Evolutionary conservation across 2,113 vertebrate genomes (phyloP).

Genomic region (Xiphias gladius): DNA sequence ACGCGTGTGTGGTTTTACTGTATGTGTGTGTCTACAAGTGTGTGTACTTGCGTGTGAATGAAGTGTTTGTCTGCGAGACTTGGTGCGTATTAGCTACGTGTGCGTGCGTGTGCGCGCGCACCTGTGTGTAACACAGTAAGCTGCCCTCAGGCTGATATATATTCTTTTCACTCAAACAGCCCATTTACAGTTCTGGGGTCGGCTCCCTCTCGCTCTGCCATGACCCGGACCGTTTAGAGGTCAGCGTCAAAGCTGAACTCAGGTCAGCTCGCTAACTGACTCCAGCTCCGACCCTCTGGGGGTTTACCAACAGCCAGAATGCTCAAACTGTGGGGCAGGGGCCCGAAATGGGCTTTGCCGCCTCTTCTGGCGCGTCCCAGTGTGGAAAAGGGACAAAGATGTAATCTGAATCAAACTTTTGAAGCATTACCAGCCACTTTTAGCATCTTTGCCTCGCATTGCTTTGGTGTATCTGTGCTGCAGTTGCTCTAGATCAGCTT

Average conservation of each 20-base stretch:
- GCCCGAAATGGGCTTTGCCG: not conserved
- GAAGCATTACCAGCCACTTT: not conserved
- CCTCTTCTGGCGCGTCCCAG: not conserved
- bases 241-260: conserved; percentile 73
- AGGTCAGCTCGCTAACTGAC: conserved; percentile 67
- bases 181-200: conserved; percentile 77
- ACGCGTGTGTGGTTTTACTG: conserved; percentile 34
- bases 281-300: conserved; percentile 61
- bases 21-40: conserved; percentile 14
- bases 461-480: not conserved
- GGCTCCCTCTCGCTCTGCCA: conserved; percentile 63
- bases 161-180: conserved; percentile 71
- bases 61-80: conserved; percentile 35
- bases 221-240: conserved; percentile 67
- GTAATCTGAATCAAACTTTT: not conserved
- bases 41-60: conserved; percentile 40
- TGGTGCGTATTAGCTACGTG: conserved; percentile 8
- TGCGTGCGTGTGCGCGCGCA: conserved; percentile 43
- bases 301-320: conserved; percentile 10
- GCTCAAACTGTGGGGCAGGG: conserved; percentile 8
- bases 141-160: conserved; percentile 60
- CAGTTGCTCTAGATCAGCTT: too few species aligned
- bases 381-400: not conserved
- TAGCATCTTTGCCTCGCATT: not conserved
- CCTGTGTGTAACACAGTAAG: conserved; percentile 66